phyloP scores from a whole-genome alignment of 2,888 invertebrate species.

The Toxonevra muliebris region DNA sequence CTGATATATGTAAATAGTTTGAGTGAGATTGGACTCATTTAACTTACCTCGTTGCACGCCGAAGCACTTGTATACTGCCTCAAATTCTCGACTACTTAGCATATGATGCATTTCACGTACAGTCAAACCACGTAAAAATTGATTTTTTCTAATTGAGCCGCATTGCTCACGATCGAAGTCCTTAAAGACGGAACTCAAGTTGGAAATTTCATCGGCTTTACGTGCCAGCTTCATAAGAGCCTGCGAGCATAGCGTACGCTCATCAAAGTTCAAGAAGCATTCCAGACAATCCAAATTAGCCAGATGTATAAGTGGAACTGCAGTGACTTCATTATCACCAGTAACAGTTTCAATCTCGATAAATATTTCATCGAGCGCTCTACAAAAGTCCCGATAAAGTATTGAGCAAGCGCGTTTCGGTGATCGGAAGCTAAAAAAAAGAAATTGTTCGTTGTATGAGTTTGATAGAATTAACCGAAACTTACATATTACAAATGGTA shows the following conservation, averaged over 20 bases:
- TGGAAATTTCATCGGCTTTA: slow-evolving; percentile 73
- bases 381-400: slow-evolving; percentile 76
- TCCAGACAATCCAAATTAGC: slow-evolving; percentile 72
- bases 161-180: slow-evolving; percentile 75
- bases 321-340: slow-evolving; percentile 73
- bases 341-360: slow-evolving; percentile 73
- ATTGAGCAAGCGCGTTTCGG: slow-evolving; percentile 70
- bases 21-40: neutral
- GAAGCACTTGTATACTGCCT: slow-evolving; percentile 79
- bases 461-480: slow-evolving; percentile 33
- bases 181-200: slow-evolving; percentile 75
- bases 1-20: neutral
- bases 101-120: slow-evolving; percentile 72
- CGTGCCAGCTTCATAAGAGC: slow-evolving; percentile 76
- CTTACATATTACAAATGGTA: slow-evolving; percentile 77
- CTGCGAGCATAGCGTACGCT: slow-evolving; percentile 71
- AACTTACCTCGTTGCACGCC: slow-evolving; percentile 70
- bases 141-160: slow-evolving; percentile 73
- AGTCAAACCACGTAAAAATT: slow-evolving; percentile 74
- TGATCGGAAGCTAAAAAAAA: slow-evolving; percentile 70
- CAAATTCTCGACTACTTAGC: slow-evolving; percentile 74
- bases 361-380: slow-evolving; percentile 76
- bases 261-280: slow-evolving; percentile 78
- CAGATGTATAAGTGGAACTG: slow-evolving; percentile 75
- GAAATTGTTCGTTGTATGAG: neutral